Evolutionary conservation across 2,797 vertebrate species (phyloP), one percentile per base, ranked within the genome.

Genomic region (Sebastolobus alascanus): DNA sequence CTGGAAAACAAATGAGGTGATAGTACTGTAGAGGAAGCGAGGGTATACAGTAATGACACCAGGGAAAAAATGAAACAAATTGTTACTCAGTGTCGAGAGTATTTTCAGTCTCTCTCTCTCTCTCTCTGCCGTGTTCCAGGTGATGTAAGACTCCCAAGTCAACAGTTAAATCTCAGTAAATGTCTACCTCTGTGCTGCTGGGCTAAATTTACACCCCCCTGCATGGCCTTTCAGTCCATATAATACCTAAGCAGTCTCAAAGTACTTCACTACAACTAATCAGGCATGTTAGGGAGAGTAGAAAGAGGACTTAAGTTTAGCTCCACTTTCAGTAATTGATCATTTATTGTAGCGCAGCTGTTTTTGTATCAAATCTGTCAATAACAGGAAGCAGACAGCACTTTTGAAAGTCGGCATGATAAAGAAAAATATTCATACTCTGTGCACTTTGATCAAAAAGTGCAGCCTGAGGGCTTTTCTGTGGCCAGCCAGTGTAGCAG

Each of bases 121-220:
- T 31, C 20, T 38, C n/a, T 63, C 11, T 65, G 35, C 56, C 54
- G 31, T 80, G 75, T 85, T 90, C 37, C 64, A 11, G 11, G 66
- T 92, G 89, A 92, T 88, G 76, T 83, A 92, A 81, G 68, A 85
- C 84, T 86, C 89, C 84, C 85, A 78, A 18, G 84, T 82, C 80
- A 73, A 56, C 80, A 58, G 70, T 93, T 90, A 89, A 90, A 90
- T 80, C 82, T 85, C 70, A 60, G 80, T 83, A 88, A 90, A 88
- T 73, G 87, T 89, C 85, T 73, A n/a, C 73, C 77, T 35, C 68
- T 79, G 82, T 84, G 61, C 82, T 85, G 61, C 77, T 73, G 79
- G 58, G 61, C 43, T 65, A 38, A 74, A 89, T 88, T 85, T 84
- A 84, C 70, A 79, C 18, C 46, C 29, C 73, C 27, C 60, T 54